A percentile compares a stretch with the other conserved stretches of the same genome.
Conservation (phyloP, 2,113 vertebrate genomes). For the Glaucidium brasilianum region DNA sequence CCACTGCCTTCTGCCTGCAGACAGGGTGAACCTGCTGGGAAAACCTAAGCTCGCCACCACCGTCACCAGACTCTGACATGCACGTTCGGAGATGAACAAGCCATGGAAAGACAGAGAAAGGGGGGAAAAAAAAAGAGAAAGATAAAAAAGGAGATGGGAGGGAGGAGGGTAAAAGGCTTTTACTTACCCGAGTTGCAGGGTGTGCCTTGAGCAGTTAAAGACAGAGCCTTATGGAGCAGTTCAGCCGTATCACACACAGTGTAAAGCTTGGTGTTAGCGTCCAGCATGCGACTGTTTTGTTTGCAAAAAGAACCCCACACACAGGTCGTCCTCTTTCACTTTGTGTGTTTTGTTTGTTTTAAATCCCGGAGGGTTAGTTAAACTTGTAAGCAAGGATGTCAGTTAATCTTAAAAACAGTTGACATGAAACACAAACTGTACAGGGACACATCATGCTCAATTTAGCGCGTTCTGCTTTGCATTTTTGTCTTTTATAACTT, state of each 20-base stretch:
- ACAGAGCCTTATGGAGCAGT: conserved; percentile 85
- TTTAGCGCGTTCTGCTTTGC: conserved; percentile 66
- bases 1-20: not conserved
- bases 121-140: conserved; percentile 21
- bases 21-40: not conserved
- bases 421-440: conserved; percentile 77
- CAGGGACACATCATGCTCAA: conserved; percentile 88
- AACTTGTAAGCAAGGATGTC: conserved; percentile 96
- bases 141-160: conserved; percentile 58
- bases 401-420: conserved; percentile 85
- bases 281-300: conserved; percentile 88
- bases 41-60: not conserved
- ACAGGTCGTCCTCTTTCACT: conserved; percentile 73
- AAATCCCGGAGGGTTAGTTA: conserved; percentile 90
- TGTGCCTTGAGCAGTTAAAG: conserved; percentile 81
- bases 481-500: not conserved
- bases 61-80: not conserved
- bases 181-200: conserved; percentile 86
- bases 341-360: conserved; percentile 72
- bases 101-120: conserved; percentile 31
- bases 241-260: conserved; percentile 88
- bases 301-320: conserved; percentile 73
- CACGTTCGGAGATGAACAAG: conserved; percentile 2
- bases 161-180: conserved; percentile 77
- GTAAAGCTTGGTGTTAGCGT: conserved; percentile 97